Evolutionary conservation across 2,797 vertebrate genomes (phyloP).

Genomic region (Gambusia yucatana): DNA sequence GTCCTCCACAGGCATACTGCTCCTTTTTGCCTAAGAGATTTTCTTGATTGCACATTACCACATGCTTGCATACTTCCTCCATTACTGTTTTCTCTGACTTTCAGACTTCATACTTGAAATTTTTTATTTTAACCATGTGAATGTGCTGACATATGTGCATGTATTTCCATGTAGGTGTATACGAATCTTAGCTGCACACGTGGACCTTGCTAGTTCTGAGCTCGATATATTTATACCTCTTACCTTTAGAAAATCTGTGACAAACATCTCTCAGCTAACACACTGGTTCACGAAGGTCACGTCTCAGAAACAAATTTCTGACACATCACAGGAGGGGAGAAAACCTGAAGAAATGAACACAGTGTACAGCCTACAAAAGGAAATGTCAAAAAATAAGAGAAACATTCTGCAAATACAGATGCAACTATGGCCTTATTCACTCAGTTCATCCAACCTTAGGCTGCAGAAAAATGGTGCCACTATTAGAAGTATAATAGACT

Average conservation of each 20-base stretch:
- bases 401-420: constrained; percentile 28
- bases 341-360: constrained; percentile 26
- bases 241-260: background rate
- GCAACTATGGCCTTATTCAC: constrained; percentile 1
- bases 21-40: background rate
- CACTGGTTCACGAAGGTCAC: constrained; percentile 6
- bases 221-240: background rate
- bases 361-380: background rate
- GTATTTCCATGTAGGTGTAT: background rate
- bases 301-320: background rate
- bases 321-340: background rate
- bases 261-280: background rate
- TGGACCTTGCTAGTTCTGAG: background rate
- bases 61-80: background rate
- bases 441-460: constrained; percentile 28
- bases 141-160: background rate
- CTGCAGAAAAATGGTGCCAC: constrained; percentile 22
- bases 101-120: background rate
- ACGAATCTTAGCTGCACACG: background rate
- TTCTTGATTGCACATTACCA: background rate
- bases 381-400: constrained; percentile 12
- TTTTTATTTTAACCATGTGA: background rate
- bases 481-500: constrained; percentile 42
- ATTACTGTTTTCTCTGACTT: background rate
- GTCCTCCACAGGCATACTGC: background rate